Evolutionary conservation across 2,797 vertebrate genomes (phyloP), one percentile per base, ranked within the genome.

Genomic region (Gymnothorax javanicus): DNA sequence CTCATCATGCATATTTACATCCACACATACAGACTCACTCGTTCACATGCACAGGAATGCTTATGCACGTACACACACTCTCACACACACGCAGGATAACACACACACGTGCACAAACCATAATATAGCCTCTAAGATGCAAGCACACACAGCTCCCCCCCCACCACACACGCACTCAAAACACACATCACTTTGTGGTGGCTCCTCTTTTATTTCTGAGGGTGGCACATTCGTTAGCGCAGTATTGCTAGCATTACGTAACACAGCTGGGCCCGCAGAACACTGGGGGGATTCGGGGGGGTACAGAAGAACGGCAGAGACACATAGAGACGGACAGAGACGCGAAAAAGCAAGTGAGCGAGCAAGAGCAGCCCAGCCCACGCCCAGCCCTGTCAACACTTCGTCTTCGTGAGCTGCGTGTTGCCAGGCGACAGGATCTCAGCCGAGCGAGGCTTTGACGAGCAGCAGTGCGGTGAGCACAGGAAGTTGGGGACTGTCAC

Each of bases 341-440:
- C 13, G 7, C 33, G 33, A 43, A 43, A 43, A 43, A 43, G 27
- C 33, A 4, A 33, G 71, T 13, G 27, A 77, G 6, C 33, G 8
- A 50, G 73, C 33, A 20, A 77, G 60, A 20, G 20, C 60, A 17
- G n/a, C 60, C 60, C 60, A 13, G 12, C 13, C 13, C 2, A 2
- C 60, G 90, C 91, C 90, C 87, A 83, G 88, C 88, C 86, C 88
- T n/a, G 88, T 90, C 91, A 87, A 91, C 89, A 89, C 91, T 90
- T 91, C 90, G 92, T 90, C 88, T 89, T 3, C 88, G 90, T 93
- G 91, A 94, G 93, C 89, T 12, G 89, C 89, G 95, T 96, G 95
- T 96, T 96, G 95, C 95, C 95, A 94, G 92, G 95, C 94, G 94
- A 96, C 95, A 92, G 91, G 92, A 93, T 94, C 94, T 94, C 94